Evolutionary conservation across 2,113 vertebrate species (phyloP).

Genomic region (Rattus rattus): DNA sequence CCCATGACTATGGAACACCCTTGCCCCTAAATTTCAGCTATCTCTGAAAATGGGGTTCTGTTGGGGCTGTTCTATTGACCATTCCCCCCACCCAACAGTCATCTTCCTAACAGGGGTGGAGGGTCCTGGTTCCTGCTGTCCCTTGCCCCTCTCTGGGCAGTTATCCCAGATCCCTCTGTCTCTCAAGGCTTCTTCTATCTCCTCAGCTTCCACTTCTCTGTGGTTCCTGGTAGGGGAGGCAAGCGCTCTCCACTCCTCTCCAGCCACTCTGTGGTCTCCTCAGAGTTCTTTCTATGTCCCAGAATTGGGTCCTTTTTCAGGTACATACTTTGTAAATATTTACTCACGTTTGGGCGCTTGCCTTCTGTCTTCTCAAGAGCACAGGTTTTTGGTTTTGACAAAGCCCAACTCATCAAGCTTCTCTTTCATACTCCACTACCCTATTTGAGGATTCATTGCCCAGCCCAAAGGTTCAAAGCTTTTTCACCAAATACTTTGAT

Average conservation of each 20-base stretch:
- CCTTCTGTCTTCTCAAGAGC: conserved; percentile 8
- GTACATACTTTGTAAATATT: neutral
- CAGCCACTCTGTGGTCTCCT: neutral
- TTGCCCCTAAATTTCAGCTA: too few relatives aligned
- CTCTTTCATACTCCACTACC: neutral
- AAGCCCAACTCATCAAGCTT: neutral
- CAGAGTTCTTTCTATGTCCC: neutral
- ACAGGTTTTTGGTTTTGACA: conserved; percentile 17
- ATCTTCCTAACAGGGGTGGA: neutral
- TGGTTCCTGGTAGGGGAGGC: neutral
- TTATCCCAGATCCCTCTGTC: neutral
- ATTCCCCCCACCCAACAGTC: neutral
- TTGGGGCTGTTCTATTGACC: neutral
- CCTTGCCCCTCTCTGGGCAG: neutral
- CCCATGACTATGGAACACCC: neutral
- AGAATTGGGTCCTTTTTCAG: neutral
- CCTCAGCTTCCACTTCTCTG: neutral
- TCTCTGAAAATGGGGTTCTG: neutral
- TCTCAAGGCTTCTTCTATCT: too few relatives aligned
- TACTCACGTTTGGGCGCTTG: neutral
- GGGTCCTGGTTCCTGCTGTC: neutral
- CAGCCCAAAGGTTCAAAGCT: neutral
- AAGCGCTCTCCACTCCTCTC: neutral
- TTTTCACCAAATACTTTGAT: neutral
- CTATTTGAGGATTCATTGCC: neutral